Conservation (phyloP, 2,797 vertebrate species). For the Tapera naevia region DNA sequence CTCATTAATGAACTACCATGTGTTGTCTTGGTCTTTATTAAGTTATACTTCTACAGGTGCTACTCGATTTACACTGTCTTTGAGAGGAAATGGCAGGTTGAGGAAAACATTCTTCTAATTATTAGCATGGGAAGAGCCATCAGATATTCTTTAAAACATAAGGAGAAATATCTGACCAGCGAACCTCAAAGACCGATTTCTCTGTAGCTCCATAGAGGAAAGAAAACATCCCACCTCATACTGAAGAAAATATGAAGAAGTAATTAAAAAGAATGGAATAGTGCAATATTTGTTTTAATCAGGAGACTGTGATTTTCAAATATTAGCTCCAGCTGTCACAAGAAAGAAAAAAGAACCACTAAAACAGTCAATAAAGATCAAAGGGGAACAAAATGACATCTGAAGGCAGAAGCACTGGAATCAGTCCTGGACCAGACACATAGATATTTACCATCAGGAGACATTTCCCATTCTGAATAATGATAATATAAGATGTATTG, state of each 20-base stretch:
- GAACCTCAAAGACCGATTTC: background rate
- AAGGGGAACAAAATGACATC: background rate
- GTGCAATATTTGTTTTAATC: background rate
- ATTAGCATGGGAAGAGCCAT: background rate
- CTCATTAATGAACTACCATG: background rate
- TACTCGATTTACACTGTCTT: background rate
- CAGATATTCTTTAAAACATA: background rate
- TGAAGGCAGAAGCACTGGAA: constrained; percentile 1
- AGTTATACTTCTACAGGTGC: background rate
- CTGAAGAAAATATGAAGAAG: background rate
- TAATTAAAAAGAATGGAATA: background rate
- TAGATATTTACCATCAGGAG: background rate
- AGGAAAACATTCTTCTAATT: background rate
- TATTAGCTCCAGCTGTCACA: constrained; percentile 27
- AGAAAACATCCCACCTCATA: background rate
- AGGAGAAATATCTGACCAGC: background rate
- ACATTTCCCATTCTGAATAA: background rate
- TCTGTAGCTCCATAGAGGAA: background rate
- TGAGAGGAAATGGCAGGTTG: background rate
- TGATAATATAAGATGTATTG: background rate
- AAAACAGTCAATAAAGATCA: constrained; percentile 33
- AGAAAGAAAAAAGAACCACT: constrained; percentile 31
- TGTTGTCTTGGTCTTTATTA: background rate
- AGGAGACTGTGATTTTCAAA: constrained; percentile 2
- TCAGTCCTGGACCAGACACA: background rate